These are phyloP conservation scores for Ara ararauna DNA, from an alignment of 2,797 vertebrate genomes.

Conservation along the genomic window DNA sequence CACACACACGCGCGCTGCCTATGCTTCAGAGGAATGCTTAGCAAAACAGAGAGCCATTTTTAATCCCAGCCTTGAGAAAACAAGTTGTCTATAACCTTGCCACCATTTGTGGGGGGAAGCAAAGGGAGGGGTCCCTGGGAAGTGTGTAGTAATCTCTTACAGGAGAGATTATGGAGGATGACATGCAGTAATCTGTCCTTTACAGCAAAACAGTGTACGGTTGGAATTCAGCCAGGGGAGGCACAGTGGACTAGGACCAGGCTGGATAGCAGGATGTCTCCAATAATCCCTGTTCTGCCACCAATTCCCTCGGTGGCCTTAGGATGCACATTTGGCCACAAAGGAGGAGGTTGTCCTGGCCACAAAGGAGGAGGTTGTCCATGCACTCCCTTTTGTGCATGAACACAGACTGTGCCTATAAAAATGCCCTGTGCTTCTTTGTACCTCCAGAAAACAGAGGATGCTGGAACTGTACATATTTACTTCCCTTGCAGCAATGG, in stretches of 20 bases:
- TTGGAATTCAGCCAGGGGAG: neutral
- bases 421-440: conserved; percentile 26
- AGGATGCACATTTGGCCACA: neutral
- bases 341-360: conserved; percentile 19
- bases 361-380: neutral
- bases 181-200: conserved; percentile 27
- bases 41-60: conserved; percentile 64
- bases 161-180: conserved; percentile 27
- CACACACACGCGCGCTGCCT: conserved; percentile 25
- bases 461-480: conserved; percentile 54
- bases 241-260: neutral
- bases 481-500: conserved; percentile 57
- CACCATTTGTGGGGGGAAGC: neutral
- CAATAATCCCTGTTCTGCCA: neutral
- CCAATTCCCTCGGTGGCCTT: neutral
- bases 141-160: neutral
- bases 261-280: neutral
- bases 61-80: conserved; percentile 51
- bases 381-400: conserved; percentile 12
- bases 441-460: conserved; percentile 35
- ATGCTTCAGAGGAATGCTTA: conserved; percentile 66
- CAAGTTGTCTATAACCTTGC: conserved; percentile 37
- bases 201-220: neutral
- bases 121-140: neutral
- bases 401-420: neutral